Conservation (phyloP, 2,113 vertebrate species). For the Gadus chalcogrammus region DNA sequence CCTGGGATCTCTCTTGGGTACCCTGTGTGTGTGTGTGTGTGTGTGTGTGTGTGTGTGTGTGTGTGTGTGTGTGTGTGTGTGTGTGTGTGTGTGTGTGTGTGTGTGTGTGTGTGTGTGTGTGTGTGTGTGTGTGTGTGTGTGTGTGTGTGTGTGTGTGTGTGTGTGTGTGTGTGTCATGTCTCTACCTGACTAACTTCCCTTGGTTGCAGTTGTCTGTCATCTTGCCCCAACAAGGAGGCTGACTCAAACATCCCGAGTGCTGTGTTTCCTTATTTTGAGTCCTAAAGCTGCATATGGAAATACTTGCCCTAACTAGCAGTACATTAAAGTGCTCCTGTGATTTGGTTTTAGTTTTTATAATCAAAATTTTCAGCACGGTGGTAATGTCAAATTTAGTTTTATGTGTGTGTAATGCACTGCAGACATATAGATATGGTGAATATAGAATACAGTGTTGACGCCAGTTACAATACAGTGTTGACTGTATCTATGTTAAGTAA, state of each 20-base stretch:
- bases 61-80: not conserved
- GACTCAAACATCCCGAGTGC: slow-evolving; percentile 2
- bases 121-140: not conserved
- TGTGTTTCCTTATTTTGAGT: slow-evolving; percentile 20
- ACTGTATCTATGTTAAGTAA: too few relatives aligned
- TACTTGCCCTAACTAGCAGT: not conserved
- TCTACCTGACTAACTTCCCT: slow-evolving; percentile 4
- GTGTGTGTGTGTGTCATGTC: not conserved
- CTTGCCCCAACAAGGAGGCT: not conserved
- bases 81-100: not conserved
- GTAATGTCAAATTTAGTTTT: too few relatives aligned
- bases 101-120: not conserved
- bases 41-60: not conserved
- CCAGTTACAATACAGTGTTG: too few relatives aligned
- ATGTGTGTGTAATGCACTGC: too few relatives aligned
- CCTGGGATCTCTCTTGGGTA: slow-evolving; percentile 73
- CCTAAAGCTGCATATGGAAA: slow-evolving; percentile 24
- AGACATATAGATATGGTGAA: too few relatives aligned
- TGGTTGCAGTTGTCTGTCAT: slow-evolving; percentile 9
- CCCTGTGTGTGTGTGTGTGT: slow-evolving; percentile 8
- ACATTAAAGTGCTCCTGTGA: not conserved
- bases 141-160: slow-evolving; percentile 5
- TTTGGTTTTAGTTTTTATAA: not conserved
- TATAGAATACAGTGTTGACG: too few relatives aligned
- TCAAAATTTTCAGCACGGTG: not conserved